These are phyloP conservation scores for roundworm (Caenorhabditis elegans) DNA, from an alignment of 1,140 invertebrate species.

Conservation along the genomic window DNA sequence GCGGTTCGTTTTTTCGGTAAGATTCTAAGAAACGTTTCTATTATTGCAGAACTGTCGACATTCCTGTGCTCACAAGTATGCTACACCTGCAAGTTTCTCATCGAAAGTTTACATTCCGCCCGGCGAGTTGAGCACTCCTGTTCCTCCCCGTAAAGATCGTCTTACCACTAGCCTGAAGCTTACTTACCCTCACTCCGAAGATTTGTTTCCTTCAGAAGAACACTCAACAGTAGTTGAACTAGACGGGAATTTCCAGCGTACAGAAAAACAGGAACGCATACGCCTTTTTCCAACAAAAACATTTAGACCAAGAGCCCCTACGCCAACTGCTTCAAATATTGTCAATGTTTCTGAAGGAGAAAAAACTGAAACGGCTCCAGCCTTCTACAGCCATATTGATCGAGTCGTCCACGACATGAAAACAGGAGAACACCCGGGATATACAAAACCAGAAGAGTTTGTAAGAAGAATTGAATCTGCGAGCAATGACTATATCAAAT, in stretches of 20 bases:
- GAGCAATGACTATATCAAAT: slow-evolving; percentile 1
- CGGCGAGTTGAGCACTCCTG: neutral
- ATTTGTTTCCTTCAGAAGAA: neutral
- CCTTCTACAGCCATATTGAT: slow-evolving; percentile 17
- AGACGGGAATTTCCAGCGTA: neutral
- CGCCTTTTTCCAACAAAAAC: neutral
- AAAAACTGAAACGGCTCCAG: neutral
- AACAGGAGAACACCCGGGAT: neutral
- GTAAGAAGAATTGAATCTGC: slow-evolving; percentile 9
- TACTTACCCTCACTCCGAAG: neutral
- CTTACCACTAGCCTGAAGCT: neutral
- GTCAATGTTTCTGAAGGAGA: slow-evolving; percentile 4
- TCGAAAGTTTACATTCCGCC: neutral
- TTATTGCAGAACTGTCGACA: slow-evolving; percentile 44
- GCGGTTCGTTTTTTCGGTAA: neutral
- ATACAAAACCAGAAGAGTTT: slow-evolving; percentile 7
- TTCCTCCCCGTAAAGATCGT: neutral
- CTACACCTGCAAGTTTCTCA: neutral
- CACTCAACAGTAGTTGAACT: neutral
- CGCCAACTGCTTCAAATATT: neutral
- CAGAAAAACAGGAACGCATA: neutral
- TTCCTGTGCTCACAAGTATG: slow-evolving; percentile 3
- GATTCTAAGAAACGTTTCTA: neutral
- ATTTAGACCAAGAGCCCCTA: neutral
- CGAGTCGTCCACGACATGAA: slow-evolving; percentile 14